Conservation (phyloP, 2,888 invertebrate species). For the Spatulosminthurus flaviceps region DNA sequence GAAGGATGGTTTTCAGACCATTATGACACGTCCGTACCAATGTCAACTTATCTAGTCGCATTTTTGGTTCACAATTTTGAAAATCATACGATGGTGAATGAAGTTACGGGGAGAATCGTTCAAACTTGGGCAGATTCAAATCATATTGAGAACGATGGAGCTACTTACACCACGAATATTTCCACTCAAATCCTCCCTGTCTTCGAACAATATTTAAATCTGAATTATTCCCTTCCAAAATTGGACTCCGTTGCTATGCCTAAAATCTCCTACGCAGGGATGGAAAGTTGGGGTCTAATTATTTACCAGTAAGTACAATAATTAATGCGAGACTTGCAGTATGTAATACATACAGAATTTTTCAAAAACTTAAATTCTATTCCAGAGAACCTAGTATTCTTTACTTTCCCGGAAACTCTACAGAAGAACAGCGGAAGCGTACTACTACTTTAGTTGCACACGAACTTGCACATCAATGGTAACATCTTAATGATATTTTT, state of each 20-base stretch:
- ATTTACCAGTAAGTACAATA: conserved; percentile 44
- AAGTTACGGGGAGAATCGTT: neutral
- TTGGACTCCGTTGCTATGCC: conserved; percentile 60
- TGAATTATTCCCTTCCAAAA: conserved; percentile 73
- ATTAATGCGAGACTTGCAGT: neutral
- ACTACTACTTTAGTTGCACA: conserved; percentile 54
- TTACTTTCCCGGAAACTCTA: conserved; percentile 55
- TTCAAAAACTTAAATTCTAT: neutral
- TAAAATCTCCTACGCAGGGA: conserved; percentile 54
- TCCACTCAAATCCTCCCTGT: conserved; percentile 31
- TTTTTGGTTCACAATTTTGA: conserved; percentile 38
- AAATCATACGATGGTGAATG: neutral
- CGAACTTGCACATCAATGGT: conserved; percentile 54
- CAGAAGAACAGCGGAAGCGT: conserved; percentile 51
- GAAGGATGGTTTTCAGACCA: conserved; percentile 72
- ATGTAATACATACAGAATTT: no score
- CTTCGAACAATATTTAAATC: conserved; percentile 77
- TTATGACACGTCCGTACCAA: conserved; percentile 83
- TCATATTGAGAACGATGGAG: conserved; percentile 26
- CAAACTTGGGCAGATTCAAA: conserved; percentile 37
- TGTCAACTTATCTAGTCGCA: conserved; percentile 91
- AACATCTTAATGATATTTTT: no score
- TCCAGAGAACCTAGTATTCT: conserved; percentile 54
- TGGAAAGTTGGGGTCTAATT: conserved; percentile 58
- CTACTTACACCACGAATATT: conserved; percentile 16